These are phyloP conservation scores for Alosa alosa DNA, from an alignment of 2,113 vertebrate species.

Conservation along the genomic window DNA sequence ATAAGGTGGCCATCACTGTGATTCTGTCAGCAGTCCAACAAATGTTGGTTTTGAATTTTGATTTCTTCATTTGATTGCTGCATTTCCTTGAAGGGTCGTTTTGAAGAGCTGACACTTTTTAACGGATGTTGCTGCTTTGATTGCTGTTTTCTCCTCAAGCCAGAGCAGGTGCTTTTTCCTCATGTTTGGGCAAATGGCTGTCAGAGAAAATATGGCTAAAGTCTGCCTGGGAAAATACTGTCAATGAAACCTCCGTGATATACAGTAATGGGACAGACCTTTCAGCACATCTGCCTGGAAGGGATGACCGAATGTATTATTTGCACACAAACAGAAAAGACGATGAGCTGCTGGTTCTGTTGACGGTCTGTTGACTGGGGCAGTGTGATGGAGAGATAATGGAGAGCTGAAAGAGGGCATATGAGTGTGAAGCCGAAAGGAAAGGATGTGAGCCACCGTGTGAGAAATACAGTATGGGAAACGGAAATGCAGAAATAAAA, in stretches of 20 bases:
- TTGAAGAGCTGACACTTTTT: neutral
- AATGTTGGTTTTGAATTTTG: neutral
- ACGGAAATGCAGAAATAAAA: neutral
- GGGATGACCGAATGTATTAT: neutral
- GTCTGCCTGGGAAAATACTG: neutral
- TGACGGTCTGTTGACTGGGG: neutral
- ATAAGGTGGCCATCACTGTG: neutral
- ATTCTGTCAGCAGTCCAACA: neutral
- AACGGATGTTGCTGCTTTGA: neutral
- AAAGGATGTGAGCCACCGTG: neutral
- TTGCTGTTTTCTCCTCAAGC: neutral
- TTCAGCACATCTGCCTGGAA: neutral
- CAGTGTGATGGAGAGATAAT: slow-evolving; percentile 2
- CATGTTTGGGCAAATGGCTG: neutral
- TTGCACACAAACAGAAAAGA: neutral
- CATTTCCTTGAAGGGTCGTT: neutral
- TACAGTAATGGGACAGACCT: neutral
- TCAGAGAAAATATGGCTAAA: neutral
- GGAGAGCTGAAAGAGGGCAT: neutral
- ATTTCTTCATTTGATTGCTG: neutral
- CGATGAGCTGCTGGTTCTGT: neutral
- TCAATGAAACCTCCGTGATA: neutral
- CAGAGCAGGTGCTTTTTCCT: neutral
- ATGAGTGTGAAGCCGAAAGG: neutral
- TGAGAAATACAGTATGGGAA: neutral